Conservation (phyloP, 2,797 vertebrate species). For the Anniella stebbinsi region DNA sequence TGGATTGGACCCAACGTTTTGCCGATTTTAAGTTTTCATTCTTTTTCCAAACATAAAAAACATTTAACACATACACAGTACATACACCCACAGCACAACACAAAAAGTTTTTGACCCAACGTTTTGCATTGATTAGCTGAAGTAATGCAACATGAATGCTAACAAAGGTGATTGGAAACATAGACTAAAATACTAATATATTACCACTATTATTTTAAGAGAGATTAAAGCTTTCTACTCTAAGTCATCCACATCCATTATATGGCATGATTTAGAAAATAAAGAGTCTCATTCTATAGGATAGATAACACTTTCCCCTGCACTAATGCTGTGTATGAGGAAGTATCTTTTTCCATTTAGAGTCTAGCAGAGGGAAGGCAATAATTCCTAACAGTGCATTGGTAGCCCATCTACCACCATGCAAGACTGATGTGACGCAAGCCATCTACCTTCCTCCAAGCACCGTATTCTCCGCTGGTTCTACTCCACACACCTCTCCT, state of each 20-base stretch:
- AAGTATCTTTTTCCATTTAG: background rate
- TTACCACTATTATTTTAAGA: background rate
- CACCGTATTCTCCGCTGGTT: background rate
- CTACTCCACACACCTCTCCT: too few relatives aligned
- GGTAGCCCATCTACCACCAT: background rate
- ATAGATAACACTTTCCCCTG: background rate
- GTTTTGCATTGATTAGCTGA: conserved; percentile 28
- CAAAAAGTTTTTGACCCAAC: too few relatives aligned
- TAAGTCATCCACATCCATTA: background rate
- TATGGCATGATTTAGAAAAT: background rate
- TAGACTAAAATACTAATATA: conserved; percentile 12
- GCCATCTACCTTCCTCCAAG: background rate
- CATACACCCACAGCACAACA: too few relatives aligned
- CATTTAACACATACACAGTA: too few relatives aligned
- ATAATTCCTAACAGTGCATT: background rate
- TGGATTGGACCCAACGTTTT: conserved; percentile 18
- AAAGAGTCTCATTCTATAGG: background rate
- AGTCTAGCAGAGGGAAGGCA: too few relatives aligned
- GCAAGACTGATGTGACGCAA: background rate
- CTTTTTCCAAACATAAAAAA: too few relatives aligned
- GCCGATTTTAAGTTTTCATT: too few relatives aligned
- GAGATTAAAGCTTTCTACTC: background rate
- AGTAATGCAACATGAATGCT: conserved; percentile 21
- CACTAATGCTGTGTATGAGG: background rate
- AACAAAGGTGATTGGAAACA: conserved; percentile 2